Base-by-base conservation (phyloP, 92 coral and sea anemone species). In the Porites rus region DNA sequence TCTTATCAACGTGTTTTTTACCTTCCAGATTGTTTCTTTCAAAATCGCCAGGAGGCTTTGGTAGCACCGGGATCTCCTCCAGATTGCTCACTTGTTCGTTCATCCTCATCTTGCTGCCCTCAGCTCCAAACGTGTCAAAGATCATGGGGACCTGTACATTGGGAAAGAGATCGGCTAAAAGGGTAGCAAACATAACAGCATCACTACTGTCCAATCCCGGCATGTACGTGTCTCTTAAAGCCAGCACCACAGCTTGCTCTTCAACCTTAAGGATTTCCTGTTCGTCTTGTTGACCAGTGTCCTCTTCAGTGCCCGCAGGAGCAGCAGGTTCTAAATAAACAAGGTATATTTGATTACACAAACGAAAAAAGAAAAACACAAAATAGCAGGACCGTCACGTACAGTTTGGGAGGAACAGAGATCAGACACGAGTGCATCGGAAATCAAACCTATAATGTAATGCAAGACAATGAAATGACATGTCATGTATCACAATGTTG, bases 141-240 rank as follows among this genome's bases (percentile, higher is more conserved):
- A 95, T 94, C 93, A 93, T 88, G 10, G 98, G 98, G 22, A 94
- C 92, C 66, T 93, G 93, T 17, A 93, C 96, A 31, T 86, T 84
- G 10, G 98, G 96, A 78, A 97, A 97, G 78, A 93, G 88, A 80
- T 97, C 99, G 59, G 95, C 93, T 22, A 93, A 54, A 19, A 97
- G 82, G 1, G 97, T 90, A 70, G 98, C 97, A 59, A 97, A 97
- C 94, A 97, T 97, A 59, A 93, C 94, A 20, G 97, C 97, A 74
- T 97, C 99, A 19, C 94, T 91, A 46, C 89, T 87, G 38, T 90
- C 88, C 6, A 97, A 88, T 28, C 95, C 98, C 3, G 99, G 99
- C 78, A 97, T 89, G 91, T 88, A 95, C 6, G 96, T 88, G 82
- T 97, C 99, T 20, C 99, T 84, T 59, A 93, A 81, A 52, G 97